Conservation (phyloP, 1,140 invertebrate species). For the Neodiprion virginianus region DNA sequence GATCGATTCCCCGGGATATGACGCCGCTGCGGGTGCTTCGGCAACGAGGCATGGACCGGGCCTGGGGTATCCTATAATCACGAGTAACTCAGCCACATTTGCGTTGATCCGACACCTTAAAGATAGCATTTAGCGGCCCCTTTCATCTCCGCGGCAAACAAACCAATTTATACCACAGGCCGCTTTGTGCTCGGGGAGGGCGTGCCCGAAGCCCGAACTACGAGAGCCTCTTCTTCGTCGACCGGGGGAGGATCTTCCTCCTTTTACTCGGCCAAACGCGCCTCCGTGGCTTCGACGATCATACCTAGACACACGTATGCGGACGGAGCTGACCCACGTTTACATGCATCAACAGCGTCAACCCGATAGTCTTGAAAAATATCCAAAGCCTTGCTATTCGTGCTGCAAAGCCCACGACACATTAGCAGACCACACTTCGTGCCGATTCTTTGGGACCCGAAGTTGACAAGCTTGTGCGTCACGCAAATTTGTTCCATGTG, state of each 20-base stretch:
- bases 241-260: conserved; percentile 25
- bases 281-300: conserved; percentile 22
- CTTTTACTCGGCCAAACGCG: conserved; percentile 20
- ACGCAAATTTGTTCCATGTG: too few species aligned
- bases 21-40: conserved; percentile 1
- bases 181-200: conserved; percentile 43
- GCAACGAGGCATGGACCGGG: conserved; percentile 18
- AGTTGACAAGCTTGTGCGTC: too few species aligned
- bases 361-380: neutral
- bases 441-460: too few species aligned
- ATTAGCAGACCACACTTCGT: too few species aligned
- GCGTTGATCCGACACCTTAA: conserved; percentile 65
- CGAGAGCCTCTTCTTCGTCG: conserved; percentile 27
- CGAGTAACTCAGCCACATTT: conserved; percentile 65
- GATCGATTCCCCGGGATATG: neutral
- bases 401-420: too few species aligned
- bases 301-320: too few species aligned
- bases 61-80: conserved; percentile 62
- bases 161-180: conserved; percentile 44
- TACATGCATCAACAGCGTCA: neutral
- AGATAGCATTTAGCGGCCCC: conserved; percentile 65
- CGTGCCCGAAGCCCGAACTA: conserved; percentile 47
- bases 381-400: neutral
- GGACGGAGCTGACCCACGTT: too few species aligned
- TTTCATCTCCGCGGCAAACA: conserved; percentile 65